Percentiles rank a stretch among this genome's conserved stretches.
These are phyloP conservation scores for Anneissia japonica DNA, from an alignment of 35 echinoderm and acorn worm species.

Conservation along the genomic window DNA sequence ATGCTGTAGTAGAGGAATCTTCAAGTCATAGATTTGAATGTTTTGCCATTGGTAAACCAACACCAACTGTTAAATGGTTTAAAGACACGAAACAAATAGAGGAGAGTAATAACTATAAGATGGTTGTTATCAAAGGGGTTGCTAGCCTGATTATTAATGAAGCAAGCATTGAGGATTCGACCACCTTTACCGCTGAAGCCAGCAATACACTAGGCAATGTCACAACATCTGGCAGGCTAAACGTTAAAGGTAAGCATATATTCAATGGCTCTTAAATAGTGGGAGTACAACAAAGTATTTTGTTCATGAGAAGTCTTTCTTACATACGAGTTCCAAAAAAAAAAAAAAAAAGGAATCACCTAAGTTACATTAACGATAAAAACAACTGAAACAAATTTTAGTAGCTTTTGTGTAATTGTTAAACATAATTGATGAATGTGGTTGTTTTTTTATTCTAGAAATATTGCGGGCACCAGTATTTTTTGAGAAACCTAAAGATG, in stretches of 20 bases:
- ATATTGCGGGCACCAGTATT: background rate
- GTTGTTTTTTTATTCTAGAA: too few species aligned
- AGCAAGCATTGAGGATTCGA: background rate
- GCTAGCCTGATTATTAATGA: conserved; percentile 1
- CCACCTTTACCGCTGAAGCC: conserved; percentile 1
- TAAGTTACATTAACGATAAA: too few species aligned
- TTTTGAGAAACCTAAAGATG: conserved; percentile 1
- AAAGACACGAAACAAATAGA: conserved; percentile 67
- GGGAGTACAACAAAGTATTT: too few species aligned
- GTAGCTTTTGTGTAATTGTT: too few species aligned
- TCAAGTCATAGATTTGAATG: conserved; percentile 65
- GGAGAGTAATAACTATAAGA: conserved; percentile 73
- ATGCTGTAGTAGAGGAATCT: conserved; percentile 61
- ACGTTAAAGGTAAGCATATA: conserved; percentile 10
- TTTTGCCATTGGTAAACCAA: conserved; percentile 54
- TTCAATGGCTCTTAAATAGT: too few species aligned
- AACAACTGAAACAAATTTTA: too few species aligned
- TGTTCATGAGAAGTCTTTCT: too few species aligned
- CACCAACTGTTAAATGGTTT: conserved; percentile 76
- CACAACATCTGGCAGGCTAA: background rate
- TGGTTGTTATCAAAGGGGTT: background rate
- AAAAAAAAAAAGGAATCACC: too few species aligned
- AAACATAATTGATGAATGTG: too few species aligned
- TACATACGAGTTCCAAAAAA: too few species aligned
- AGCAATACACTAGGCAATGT: background rate